A percentile compares a stretch with the other conserved stretches of the same genome.
phyloP scores from a whole-genome alignment of 2,888 invertebrate genomes.

The Flexamia atlantica region DNA sequence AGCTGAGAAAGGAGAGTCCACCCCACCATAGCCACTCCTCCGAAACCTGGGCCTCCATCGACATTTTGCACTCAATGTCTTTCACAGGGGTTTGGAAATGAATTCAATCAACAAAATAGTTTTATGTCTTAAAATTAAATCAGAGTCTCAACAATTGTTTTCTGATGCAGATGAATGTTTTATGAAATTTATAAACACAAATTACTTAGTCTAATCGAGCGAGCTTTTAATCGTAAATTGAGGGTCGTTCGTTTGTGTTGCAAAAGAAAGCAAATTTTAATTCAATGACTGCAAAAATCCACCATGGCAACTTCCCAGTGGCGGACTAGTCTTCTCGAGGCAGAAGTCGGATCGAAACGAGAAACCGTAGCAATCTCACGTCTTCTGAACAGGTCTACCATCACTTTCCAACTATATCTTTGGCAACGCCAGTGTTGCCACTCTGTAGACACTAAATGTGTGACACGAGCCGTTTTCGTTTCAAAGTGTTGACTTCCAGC shows the following conservation, averaged over 20 bases:
- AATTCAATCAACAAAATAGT: background rate
- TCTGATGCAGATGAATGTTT: background rate
- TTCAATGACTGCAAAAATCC: conserved; percentile 66
- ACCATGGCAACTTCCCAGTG: conserved; percentile 68
- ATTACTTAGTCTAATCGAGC: background rate
- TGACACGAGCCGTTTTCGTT: conserved; percentile 47
- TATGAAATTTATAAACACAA: background rate
- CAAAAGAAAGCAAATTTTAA: background rate
- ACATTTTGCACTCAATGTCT: background rate
- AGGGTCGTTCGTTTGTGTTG: background rate
- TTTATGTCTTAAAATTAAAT: background rate
- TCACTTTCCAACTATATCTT: conserved; percentile 42
- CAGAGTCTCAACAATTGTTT: background rate
- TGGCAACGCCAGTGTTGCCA: conserved; percentile 12
- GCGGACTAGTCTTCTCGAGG: conserved; percentile 64
- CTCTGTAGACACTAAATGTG: background rate
- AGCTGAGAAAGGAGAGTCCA: conserved; percentile 10
- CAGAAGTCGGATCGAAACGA: conserved; percentile 64
- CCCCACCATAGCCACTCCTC: conserved; percentile 33
- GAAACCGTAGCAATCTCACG: conserved; percentile 27
- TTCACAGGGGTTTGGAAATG: background rate
- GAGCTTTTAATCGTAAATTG: background rate
- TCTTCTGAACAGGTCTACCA: conserved; percentile 16
- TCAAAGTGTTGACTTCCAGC: background rate
- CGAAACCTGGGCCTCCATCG: background rate